Evolutionary conservation across 1,140 invertebrate genomes (phyloP), one percentile per base, ranked within the genome.

Genomic region (Euwallacea similis): DNA sequence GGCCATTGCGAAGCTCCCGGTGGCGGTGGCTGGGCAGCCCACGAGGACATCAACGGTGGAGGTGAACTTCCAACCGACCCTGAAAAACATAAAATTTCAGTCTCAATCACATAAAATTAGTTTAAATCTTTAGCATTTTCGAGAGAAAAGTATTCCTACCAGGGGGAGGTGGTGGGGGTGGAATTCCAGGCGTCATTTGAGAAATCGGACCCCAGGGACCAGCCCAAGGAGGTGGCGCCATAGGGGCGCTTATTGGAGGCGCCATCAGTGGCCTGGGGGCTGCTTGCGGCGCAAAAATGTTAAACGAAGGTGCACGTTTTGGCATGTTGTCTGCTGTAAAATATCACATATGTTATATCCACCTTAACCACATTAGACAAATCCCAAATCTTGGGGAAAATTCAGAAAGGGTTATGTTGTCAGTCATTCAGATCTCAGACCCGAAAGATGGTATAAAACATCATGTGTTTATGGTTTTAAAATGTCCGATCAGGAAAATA

Each of bases 261-360:
- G 86, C 84, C 84, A 89, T 88, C 42, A 90, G 81, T 47, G 89
- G 87, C 58, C 88, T 83, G 60, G 88, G 87, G 16, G 88, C 83
- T 15, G 81, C 78, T 61, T 83, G 85, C 53, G 83, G 82, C 44
- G 87, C 85, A 72, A 88, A 88, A 41, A 88, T 78, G 73, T 77
- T 63, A 79, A 79, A 78, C 13, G 76, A 69, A 80, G 41, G 41
- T 8, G 10, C 9, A 84, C 63, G 53, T 42, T 71, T 71, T 8
- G 46, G 42, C 11, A 11, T 15, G 50, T 67, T 85, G 84, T 85
- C 75, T 72, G 81, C 80, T 11, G 82, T 81, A 71, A 84, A 82
- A 15, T 16, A 15, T 58, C 9, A 58, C 10, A 15, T 50, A 13
- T 6, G 13, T 11, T 50, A 6, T 50, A 13, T 50, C 13, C 46